Conservation (phyloP, 1,140 invertebrate genomes). For the Drosophila burlai region DNA sequence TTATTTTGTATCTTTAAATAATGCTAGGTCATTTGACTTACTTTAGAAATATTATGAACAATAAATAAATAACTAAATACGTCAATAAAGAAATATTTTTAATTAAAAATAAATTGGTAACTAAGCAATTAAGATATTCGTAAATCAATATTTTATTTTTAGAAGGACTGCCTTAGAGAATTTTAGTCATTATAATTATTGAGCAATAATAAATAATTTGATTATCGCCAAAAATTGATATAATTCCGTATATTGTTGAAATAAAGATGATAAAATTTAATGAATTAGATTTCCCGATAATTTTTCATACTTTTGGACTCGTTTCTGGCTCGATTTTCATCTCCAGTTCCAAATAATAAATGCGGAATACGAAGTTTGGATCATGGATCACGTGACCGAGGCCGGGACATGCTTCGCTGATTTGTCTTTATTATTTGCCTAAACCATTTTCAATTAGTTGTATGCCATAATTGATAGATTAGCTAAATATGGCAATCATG, state of each 20-base stretch:
- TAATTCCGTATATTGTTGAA: background rate
- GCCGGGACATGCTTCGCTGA: constrained; percentile 50
- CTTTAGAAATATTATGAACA: background rate
- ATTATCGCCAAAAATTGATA: no score
- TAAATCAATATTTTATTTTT: no score
- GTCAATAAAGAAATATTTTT: background rate
- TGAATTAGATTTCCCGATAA: background rate
- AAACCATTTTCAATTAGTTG: constrained; percentile 63
- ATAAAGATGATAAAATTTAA: no score
- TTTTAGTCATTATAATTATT: no score
- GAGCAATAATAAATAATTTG: no score
- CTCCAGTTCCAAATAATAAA: background rate
- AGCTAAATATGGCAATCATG: constrained; percentile 54
- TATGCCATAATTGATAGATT: constrained; percentile 58
- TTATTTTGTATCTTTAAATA: background rate
- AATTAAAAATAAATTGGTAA: background rate
- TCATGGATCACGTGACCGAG: constrained; percentile 56
- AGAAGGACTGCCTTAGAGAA: no score
- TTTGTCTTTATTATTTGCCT: constrained; percentile 52
- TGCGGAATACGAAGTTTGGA: constrained; percentile 1
- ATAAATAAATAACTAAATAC: background rate
- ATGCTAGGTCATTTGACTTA: background rate
- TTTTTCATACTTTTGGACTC: no score
- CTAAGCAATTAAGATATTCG: background rate
- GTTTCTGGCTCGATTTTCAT: background rate